Evolutionary conservation across 1,140 invertebrate species (phyloP), one percentile per base, ranked within the genome.

Genomic region (Hetaerina americana): DNA sequence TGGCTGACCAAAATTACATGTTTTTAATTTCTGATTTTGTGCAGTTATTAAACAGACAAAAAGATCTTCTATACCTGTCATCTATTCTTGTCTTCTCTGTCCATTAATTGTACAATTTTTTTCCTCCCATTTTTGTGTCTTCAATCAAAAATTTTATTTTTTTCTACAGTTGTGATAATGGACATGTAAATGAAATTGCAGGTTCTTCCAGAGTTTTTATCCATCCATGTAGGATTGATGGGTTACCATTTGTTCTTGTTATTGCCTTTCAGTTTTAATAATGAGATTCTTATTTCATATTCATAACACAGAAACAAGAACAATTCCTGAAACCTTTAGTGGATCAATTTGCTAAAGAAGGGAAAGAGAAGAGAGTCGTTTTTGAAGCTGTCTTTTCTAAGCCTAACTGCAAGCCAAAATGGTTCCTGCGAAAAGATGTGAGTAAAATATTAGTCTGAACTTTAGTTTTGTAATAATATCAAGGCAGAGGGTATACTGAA

Each of bases 301-400:
- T 57, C 10, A 12, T 57, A 57, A 57, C 2, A 57, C 40, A 98
- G 96, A 97, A 97, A 90, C 89, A 89, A 84, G 97, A 98, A 78
- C 89, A 89, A 71, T 99, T 97, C 88, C 86, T 96, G 77, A 95
- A 95, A 82, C 94, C 95, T 72, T 85, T 99, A 74, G 89, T 97
- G 75, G 96, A 98, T 84, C 89, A 94, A 82, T 93, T 92, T 78
- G 92, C 92, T 66, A 97, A 97, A 79, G 96, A 99, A 85, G 96
- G 95, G 75, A 98, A 97, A 83, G 97, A 98, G 80, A 97, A 97
- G 80, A 94, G 94, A 79, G 91, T 93, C 71, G 85, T 87, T 8
- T 95, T 97, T 77, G 94, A 96, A 82, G 91, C 89, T 66, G 89
- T 92, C 76, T 97, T 96, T 82, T 92, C 92, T 69, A 96, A 95